Evolutionary conservation across 2,797 vertebrate species (phyloP).

Genomic region (Anguilla pacifica): DNA sequence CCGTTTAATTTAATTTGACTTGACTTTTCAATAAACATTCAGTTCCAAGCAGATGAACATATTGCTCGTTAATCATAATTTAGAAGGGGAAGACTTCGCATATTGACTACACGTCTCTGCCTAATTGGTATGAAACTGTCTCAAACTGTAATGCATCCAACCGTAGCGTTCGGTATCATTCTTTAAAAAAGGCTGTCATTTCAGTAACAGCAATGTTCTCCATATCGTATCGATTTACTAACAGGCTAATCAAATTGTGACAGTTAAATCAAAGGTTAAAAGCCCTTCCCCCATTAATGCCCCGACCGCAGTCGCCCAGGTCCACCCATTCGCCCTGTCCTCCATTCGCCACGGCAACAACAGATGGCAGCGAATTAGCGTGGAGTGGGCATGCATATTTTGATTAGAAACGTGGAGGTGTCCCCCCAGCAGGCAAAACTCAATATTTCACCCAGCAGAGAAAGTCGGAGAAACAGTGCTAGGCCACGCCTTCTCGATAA

Average conservation of each 20-base stretch:
- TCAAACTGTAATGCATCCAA: not conserved
- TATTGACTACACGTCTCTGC: not conserved
- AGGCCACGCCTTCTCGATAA: not conserved
- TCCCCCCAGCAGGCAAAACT: not conserved
- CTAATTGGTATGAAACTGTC: not conserved
- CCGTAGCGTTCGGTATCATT: not conserved
- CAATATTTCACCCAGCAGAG: not conserved
- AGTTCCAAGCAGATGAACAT: not conserved
- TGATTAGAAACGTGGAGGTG: not conserved
- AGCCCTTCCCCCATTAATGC: not conserved
- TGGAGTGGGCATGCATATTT: not conserved
- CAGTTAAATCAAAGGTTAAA: not conserved
- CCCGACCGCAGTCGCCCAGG: not conserved
- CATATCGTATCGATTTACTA: not conserved
- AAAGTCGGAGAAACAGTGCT: not conserved
- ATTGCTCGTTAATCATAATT: constrained; percentile 1
- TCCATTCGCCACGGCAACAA: not conserved
- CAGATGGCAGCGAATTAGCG: not conserved
- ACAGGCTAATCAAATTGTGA: not conserved
- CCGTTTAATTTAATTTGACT: not conserved
- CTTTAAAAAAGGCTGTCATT: not conserved
- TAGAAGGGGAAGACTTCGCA: not conserved
- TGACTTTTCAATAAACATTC: not conserved
- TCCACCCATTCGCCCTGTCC: not conserved
- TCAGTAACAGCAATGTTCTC: not conserved